Percentiles rank a stretch among this genome's conserved stretches.
Conservation (phyloP, 2,113 vertebrate genomes). For the Galeopterus variegatus region DNA sequence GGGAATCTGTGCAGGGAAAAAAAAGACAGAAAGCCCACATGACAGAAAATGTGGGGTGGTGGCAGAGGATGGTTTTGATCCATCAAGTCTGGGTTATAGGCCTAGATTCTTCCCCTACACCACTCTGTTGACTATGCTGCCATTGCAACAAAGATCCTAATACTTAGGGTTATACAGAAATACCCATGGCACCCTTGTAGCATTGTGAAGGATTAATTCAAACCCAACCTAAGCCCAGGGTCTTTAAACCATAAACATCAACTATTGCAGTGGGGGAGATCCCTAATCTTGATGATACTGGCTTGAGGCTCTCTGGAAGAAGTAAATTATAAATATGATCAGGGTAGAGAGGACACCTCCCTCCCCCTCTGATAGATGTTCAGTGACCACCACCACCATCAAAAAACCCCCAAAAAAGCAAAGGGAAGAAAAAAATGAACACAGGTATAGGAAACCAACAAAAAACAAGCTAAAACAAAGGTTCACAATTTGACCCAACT, state of each 20-base stretch:
- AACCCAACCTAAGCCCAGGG: neutral
- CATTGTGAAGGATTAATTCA: neutral
- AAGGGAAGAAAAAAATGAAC: neutral
- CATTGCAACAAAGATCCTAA: neutral
- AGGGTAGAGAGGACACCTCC: neutral
- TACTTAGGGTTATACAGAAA: neutral
- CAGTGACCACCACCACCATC: neutral
- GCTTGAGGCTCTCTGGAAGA: neutral
- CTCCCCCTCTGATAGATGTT: neutral
- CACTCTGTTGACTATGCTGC: neutral
- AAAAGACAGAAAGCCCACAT: neutral
- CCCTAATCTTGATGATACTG: neutral
- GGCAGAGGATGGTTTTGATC: neutral
- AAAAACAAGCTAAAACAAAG: constrained; percentile 15
- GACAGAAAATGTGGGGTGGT: neutral
- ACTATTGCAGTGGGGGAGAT: neutral
- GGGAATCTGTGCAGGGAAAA: neutral
- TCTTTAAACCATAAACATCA: neutral
- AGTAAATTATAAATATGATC: neutral
- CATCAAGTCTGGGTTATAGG: neutral
- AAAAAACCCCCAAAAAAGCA: neutral
- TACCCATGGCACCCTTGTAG: neutral
- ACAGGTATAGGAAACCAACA: neutral
- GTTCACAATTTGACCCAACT: neutral
- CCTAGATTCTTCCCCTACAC: neutral